These are phyloP conservation scores for Chromoteleia sp. DNA, from an alignment of 2,888 invertebrate species.

Conservation along the genomic window DNA sequence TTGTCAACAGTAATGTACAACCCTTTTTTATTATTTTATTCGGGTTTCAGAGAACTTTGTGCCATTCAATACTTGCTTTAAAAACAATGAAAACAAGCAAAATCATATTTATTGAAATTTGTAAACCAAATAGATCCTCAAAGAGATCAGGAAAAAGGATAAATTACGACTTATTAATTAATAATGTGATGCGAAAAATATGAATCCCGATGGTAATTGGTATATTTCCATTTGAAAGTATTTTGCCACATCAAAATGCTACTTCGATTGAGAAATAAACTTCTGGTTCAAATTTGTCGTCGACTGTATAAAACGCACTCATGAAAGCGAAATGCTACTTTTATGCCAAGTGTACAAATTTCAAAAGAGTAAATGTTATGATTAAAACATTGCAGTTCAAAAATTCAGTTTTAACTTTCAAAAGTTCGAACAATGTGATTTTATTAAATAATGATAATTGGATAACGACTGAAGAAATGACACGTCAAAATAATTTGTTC, in stretches of 20 bases:
- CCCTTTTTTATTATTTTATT: too few species aligned
- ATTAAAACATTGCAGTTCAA: conserved; percentile 24
- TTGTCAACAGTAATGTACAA: too few species aligned
- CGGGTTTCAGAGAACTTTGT: too few species aligned
- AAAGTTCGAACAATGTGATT: conserved; percentile 11
- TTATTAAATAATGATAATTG: too few species aligned
- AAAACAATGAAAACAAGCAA: too few species aligned
- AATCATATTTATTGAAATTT: too few species aligned
- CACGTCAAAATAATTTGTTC: too few species aligned
- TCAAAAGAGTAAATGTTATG: background rate
- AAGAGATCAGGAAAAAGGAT: too few species aligned
- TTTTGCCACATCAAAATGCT: conserved; percentile 63
- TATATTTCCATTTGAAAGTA: conserved; percentile 66
- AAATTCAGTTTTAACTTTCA: conserved; percentile 3
- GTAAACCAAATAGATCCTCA: too few species aligned
- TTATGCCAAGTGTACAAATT: background rate
- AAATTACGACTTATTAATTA: too few species aligned
- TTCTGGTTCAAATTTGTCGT: conserved; percentile 66
- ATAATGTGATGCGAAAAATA: conserved; percentile 73
- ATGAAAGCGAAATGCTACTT: background rate
- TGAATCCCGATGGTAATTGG: conserved; percentile 36
- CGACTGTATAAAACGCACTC: conserved; percentile 42
- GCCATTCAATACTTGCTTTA: too few species aligned
- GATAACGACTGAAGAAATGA: too few species aligned
- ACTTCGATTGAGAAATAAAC: conserved; percentile 57